Base-by-base conservation (phyloP, 2,113 vertebrate species). In the Crypturellus undulatus region DNA sequence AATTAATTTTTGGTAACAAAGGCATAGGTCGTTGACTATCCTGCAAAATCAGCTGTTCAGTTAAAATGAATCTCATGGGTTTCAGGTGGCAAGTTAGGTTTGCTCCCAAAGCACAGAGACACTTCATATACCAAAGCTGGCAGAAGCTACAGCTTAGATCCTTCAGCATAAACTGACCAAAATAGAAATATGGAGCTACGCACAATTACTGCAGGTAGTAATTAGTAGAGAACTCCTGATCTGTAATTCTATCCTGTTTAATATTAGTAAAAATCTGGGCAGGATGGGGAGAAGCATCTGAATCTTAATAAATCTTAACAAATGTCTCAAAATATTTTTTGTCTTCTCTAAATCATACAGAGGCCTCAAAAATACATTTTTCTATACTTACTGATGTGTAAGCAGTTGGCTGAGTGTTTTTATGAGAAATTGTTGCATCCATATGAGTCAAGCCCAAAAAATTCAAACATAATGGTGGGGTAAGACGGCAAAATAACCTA, bases 361-460 rank as follows among this genome's bases (percentile, higher is more conserved):
- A 43, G 79, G 17, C 16, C 63, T 76, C 30, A 87, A 52, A 81
- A 2, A 5, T 49, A 40, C 26, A 42, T 62, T 58, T 54, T 78
- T 64, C 34, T 78, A 17, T 77, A 98, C 99, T 97, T 97, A 99
- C 99, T 80, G 99, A 98, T 4, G 98, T 99, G 90, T 99, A 99
- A 38, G 98, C 99, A 12, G 99, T 99, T 96, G 98, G 98, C 75
- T 99, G 97, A 81, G 97, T 97, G 19, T 98, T 96, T 92, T 97
- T 97, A 72, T 99, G 98, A 73, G 99, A 99, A 85, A 99, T 98
- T 30, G 98, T 98, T 34, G 98, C 98, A 96, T 99, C 99, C 99
- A 99, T 99, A 94, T 99, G 99, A 65, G 99, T 99, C 97, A 99
- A 97, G 28, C 99, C 99, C 98, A 99, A 96, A 90, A 99, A 99